A percentile compares a stretch with the other conserved stretches of the same genome.
These are phyloP conservation scores for Brachionus manjavacas DNA, from an alignment of 1,140 invertebrate species.

Conservation along the genomic window DNA sequence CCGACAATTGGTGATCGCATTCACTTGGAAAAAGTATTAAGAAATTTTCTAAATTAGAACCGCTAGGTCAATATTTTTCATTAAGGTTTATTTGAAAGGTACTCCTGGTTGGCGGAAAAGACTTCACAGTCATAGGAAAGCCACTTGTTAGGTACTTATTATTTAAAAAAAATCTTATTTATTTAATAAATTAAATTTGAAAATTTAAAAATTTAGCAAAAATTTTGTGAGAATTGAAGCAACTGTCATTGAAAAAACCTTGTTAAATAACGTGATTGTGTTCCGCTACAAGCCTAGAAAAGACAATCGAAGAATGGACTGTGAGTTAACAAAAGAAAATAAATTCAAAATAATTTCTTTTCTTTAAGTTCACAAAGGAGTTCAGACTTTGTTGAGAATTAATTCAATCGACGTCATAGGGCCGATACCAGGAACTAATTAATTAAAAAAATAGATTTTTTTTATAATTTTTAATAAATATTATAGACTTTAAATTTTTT, in stretches of 20 bases:
- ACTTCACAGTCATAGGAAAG: conserved; percentile 77
- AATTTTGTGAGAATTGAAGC: conserved; percentile 30
- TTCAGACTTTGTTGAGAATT: conserved; percentile 28
- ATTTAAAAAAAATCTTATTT: neutral
- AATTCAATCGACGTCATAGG: conserved; percentile 32
- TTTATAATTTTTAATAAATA: neutral
- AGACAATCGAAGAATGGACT: conserved; percentile 39
- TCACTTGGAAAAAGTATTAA: conserved; percentile 72
- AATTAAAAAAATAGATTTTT: neutral
- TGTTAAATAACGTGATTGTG: conserved; percentile 15
- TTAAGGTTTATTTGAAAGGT: conserved; percentile 57
- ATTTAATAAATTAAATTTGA: neutral
- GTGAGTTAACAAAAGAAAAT: neutral
- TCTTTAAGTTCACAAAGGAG: conserved; percentile 22
- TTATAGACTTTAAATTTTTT: neutral
- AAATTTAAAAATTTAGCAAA: neutral
- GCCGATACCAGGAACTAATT: neutral
- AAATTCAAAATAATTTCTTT: neutral
- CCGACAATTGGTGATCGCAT: conserved; percentile 76
- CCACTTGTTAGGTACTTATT: conserved; percentile 67
- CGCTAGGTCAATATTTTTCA: conserved; percentile 39
- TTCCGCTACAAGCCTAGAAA: conserved; percentile 42
- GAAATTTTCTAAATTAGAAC: neutral
- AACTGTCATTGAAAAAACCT: conserved; percentile 43
- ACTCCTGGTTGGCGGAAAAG: conserved; percentile 71